A percentile compares a stretch with the other conserved stretches of the same genome.
phyloP scores from a whole-genome alignment of 1,140 invertebrate genomes.

The Panagrolaimus sp. region DNA sequence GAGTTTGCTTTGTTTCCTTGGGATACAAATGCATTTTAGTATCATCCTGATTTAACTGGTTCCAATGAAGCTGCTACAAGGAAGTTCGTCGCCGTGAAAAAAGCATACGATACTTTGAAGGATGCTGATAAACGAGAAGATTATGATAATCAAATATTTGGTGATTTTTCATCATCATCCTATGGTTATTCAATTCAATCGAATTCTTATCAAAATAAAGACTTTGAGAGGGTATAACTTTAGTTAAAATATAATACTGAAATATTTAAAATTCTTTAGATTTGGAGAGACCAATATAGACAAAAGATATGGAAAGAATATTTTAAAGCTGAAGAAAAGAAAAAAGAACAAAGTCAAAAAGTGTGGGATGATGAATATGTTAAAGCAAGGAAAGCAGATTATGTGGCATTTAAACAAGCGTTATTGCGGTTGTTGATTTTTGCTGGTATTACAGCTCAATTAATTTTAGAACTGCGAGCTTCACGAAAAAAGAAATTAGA shows the following conservation, averaged over 20 bases:
- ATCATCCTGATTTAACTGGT: background rate
- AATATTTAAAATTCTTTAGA: background rate
- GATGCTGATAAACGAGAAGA: background rate
- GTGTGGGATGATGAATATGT: constrained; percentile 4
- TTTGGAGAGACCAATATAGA: constrained; percentile 5
- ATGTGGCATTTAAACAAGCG: no score
- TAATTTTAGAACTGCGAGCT: no score
- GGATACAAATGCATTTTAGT: background rate
- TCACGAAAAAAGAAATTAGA: no score
- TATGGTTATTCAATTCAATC: no score
- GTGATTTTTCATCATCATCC: background rate
- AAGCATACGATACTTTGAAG: constrained; percentile 1
- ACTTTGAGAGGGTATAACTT: no score
- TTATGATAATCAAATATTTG: background rate
- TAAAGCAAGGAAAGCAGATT: no score
- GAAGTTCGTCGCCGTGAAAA: constrained; percentile 3
- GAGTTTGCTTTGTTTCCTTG: background rate
- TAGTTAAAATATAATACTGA: no score
- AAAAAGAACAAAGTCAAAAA: background rate
- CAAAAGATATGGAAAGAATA: background rate
- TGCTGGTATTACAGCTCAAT: no score
- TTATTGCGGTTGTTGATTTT: no score
- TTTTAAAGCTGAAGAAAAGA: background rate
- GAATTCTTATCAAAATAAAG: no score
- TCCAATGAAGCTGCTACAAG: background rate